Evolutionary conservation across 2,888 invertebrate species (phyloP).

Genomic region (Heteromyza rotundicornis): DNA sequence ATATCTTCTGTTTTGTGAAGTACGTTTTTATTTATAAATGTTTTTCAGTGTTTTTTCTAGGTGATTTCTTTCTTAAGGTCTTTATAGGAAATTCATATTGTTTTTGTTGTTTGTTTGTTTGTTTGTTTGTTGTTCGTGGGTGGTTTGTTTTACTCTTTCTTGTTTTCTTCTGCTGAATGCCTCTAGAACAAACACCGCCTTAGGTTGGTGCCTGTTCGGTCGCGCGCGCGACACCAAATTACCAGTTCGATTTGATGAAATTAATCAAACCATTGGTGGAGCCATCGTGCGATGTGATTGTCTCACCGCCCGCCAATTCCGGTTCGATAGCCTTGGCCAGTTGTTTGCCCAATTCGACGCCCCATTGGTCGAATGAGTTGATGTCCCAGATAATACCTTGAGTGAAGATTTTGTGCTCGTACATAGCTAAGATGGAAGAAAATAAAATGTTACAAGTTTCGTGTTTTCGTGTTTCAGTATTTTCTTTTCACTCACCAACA

Average conservation of each 20-base stretch:
- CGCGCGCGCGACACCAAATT: slow-evolving; percentile 16
- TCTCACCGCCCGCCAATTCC: slow-evolving; percentile 75
- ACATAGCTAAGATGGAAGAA: slow-evolving; percentile 72
- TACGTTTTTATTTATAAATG: too few species aligned
- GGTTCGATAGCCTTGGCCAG: slow-evolving; percentile 98
- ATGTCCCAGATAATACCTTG: slow-evolving; percentile 99
- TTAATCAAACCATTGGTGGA: slow-evolving; percentile 98
- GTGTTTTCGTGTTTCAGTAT: not conserved
- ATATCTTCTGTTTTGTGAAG: too few species aligned
- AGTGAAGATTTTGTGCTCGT: slow-evolving; percentile 98
- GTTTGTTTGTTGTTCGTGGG: too few species aligned
- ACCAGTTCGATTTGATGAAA: slow-evolving; percentile 79
- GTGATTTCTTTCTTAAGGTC: too few species aligned
- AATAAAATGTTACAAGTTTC: not conserved
- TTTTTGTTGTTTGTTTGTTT: too few species aligned
- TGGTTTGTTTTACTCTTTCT: too few species aligned
- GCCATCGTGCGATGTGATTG: slow-evolving; percentile 80
- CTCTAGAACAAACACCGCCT: not conserved
- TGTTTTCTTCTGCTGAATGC: too few species aligned
- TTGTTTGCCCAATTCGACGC: slow-evolving; percentile 98
- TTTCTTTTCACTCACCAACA: slow-evolving; percentile 74
- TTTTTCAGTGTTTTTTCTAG: too few species aligned
- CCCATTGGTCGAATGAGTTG: slow-evolving; percentile 99
- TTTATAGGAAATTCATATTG: too few species aligned
- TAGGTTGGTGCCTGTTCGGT: not conserved